Percentiles rank a stretch among this genome's conserved stretches.
Evolutionary conservation across 2,888 invertebrate species (phyloP).

Genomic region (Hirudinaria manillensis): DNA sequence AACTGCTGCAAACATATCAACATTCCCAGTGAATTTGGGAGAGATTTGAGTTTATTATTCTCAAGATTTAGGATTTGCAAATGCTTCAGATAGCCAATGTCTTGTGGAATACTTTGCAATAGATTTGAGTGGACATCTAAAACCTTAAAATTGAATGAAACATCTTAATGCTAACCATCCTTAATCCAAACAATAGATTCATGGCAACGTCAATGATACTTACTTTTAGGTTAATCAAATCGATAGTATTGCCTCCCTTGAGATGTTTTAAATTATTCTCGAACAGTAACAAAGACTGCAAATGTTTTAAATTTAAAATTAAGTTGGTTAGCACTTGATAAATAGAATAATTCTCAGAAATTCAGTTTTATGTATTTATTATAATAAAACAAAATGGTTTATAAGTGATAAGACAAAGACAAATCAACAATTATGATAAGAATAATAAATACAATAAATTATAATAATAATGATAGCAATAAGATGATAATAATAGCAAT

Average conservation of each 20-base stretch:
- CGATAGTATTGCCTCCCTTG: slow-evolving; percentile 66
- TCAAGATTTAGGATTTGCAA: slow-evolving; percentile 36
- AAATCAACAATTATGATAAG: no score
- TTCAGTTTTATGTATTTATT: no score
- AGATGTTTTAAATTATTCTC: slow-evolving; percentile 67
- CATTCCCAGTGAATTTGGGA: slow-evolving; percentile 30
- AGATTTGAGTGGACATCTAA: slow-evolving; percentile 70
- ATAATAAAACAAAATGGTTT: no score
- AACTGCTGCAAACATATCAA: slow-evolving; percentile 33
- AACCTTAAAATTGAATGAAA: slow-evolving; percentile 56
- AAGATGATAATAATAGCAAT: no score
- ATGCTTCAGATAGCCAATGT: slow-evolving; percentile 53
- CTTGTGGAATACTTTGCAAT: slow-evolving; percentile 65
- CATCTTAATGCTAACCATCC: not conserved
- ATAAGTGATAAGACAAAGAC: no score
- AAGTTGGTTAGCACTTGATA: not conserved
- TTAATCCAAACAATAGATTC: not conserved
- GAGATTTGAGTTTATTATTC: slow-evolving; percentile 33
- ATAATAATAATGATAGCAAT: no score
- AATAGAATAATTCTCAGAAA: no score
- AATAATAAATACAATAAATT: no score
- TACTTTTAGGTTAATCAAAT: slow-evolving; percentile 66
- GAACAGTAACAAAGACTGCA: slow-evolving; percentile 57
- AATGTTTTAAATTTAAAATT: slow-evolving; percentile 1
- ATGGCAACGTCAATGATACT: not conserved